Evolutionary conservation across 2,113 vertebrate species (phyloP).

Genomic region (Odontesthes bonariensis): DNA sequence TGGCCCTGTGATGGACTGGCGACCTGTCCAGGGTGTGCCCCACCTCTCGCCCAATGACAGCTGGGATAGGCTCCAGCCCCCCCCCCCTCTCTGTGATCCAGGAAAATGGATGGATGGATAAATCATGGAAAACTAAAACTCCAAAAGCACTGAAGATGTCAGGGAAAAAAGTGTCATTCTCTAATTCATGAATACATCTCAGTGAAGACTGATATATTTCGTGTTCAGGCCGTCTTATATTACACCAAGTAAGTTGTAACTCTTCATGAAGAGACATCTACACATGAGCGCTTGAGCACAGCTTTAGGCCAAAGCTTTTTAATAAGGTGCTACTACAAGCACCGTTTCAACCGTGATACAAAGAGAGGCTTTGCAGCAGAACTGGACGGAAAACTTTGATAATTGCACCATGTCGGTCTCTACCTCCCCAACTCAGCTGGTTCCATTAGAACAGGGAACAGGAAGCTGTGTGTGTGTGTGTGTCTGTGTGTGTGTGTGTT

Average conservation of each 20-base stretch:
- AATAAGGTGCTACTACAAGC: background rate
- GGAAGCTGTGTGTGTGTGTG: conserved; percentile 12
- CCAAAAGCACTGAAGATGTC: too few relatives aligned
- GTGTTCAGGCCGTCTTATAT: background rate
- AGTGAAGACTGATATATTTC: background rate
- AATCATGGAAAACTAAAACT: too few relatives aligned
- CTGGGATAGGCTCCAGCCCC: too few relatives aligned
- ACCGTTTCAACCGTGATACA: background rate
- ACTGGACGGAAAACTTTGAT: conserved; percentile 19
- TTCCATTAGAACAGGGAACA: conserved; percentile 1
- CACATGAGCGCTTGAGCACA: background rate
- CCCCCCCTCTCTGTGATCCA: too few relatives aligned
- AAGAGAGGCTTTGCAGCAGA: background rate
- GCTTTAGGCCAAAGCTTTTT: background rate
- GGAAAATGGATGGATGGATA: too few relatives aligned
- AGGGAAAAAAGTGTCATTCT: background rate
- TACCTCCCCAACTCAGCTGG: conserved; percentile 12
- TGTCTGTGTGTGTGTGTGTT: background rate
- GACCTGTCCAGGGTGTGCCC: too few relatives aligned
- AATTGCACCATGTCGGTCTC: conserved; percentile 30
- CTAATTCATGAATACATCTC: background rate
- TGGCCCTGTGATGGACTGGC: too few relatives aligned
- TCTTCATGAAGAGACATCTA: background rate
- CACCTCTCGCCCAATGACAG: too few relatives aligned
- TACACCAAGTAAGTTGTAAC: too few relatives aligned